phyloP scores from a whole-genome alignment of 2,113 vertebrate genomes.

The Scortum barcoo region DNA sequence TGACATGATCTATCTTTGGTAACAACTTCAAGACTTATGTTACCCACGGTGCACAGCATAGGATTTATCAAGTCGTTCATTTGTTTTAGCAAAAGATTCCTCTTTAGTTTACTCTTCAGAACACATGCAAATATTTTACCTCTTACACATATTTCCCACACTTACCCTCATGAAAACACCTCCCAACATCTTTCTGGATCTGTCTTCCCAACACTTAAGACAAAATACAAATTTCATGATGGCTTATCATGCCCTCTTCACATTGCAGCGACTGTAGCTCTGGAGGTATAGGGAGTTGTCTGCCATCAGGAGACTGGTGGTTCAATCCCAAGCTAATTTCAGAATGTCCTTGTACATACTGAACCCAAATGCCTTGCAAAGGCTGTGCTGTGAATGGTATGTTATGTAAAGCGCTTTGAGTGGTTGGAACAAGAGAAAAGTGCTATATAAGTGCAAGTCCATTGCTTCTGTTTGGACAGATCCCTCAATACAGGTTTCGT shows the following conservation, averaged over 20 bases:
- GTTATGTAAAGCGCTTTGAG: too few relatives aligned
- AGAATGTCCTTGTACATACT: too few relatives aligned
- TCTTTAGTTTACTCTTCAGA: conserved; percentile 43
- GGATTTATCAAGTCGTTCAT: conserved; percentile 39
- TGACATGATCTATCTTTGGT: conserved; percentile 65
- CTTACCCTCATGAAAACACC: conserved; percentile 24
- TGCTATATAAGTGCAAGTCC: too few relatives aligned
- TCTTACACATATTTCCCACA: conserved; percentile 38
- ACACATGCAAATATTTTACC: conserved; percentile 12
- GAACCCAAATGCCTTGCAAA: too few relatives aligned
- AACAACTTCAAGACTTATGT: conserved; percentile 67
- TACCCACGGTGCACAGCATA: conserved; percentile 40
- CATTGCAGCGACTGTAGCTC: too few relatives aligned
- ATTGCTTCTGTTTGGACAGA: conserved; percentile 61
- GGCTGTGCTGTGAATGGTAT: too few relatives aligned
- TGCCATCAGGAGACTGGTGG: too few relatives aligned
- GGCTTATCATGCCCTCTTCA: conserved; percentile 21
- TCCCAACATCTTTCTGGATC: neutral
- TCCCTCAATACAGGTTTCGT: conserved; percentile 15
- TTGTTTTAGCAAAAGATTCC: conserved; percentile 47
- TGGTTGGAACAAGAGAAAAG: too few relatives aligned
- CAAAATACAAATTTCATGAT: conserved; percentile 27
- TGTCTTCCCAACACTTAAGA: conserved; percentile 30
- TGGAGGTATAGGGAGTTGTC: too few relatives aligned
- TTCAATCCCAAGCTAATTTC: too few relatives aligned